A percentile compares a stretch with the other conserved stretches of the same genome.
Evolutionary conservation across 2,888 invertebrate genomes (phyloP).

Genomic region (Drosophila paracracens): DNA sequence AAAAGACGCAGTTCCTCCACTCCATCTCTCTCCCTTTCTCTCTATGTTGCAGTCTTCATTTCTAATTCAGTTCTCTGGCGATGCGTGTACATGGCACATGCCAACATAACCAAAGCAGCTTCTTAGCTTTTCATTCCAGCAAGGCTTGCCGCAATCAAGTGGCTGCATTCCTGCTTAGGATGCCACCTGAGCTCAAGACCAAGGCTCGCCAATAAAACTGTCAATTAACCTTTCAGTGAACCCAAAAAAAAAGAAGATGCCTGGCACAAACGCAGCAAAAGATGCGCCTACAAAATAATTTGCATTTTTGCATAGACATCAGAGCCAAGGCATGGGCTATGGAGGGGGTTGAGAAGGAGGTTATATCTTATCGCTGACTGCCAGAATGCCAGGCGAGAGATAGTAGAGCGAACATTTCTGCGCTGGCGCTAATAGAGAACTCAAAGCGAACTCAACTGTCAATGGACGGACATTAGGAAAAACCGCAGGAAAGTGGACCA

Average conservation of each 20-base stretch:
- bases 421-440: constrained; percentile 72
- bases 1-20: background rate
- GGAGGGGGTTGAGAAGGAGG: background rate
- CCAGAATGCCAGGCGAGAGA: constrained; percentile 65
- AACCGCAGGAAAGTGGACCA: constrained; percentile 38
- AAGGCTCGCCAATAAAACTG: constrained; percentile 71
- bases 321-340: background rate
- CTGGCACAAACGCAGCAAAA: constrained; percentile 31
- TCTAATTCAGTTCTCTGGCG: constrained; percentile 8
- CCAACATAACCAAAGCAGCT: constrained; percentile 28
- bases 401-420: constrained; percentile 42
- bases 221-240: constrained; percentile 81
- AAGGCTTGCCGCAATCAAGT: constrained; percentile 37
- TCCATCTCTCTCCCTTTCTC: background rate
- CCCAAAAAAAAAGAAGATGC: constrained; percentile 44
- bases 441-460: constrained; percentile 45
- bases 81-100: constrained; percentile 43
- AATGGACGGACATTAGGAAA: constrained; percentile 50
- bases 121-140: constrained; percentile 12
- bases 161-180: constrained; percentile 23
- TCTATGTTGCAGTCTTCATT: background rate
- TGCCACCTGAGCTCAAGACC: constrained; percentile 41
- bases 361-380: constrained; percentile 60
- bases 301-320: constrained; percentile 61
- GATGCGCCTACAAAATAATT: constrained; percentile 53